Evolutionary conservation across 1,140 invertebrate species (phyloP), one percentile per base, ranked within the genome.

Genomic region (Cataglyphis hispanica): DNA sequence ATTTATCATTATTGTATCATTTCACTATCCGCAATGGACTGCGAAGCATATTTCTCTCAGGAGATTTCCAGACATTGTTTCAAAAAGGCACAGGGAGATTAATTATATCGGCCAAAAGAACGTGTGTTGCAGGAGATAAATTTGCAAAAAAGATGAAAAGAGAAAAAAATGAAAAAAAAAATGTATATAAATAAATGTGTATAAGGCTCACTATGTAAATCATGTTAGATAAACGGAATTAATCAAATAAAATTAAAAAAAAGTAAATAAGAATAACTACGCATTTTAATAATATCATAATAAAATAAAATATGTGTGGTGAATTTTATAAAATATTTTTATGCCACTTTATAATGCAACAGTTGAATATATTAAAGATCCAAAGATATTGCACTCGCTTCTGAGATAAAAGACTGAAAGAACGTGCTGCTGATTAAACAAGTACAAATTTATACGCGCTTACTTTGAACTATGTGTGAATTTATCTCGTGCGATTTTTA

Each of bases 1-100:
- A 83, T 83, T 83, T 81, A 72, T 81, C 50, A 43, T 70, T 27
- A 31, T 70, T 81, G 64, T 70, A 70, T n/a, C 2, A 64, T 19
- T 69, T 40, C n/a, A 50, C 34, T 63, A 34, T 56, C 10, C 10
- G 40, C 76, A 63, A 66, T 72, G 43, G 22, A 31, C 27, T 22
- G 40, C 8, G 64, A 56, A 58, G 37, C 43, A 37, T 72, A 81
- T 22, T 58, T 81, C 37, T 81, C 78, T 53, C 78, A 19, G 25
- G 78, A 31, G 66, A 43, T 13, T 13, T 16, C 27, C 19, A n/a
- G 27, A 40, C 56, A 43, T 37, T 27, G 2, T 27, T 67, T 31
- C 22, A 40, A 40, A 81, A 58, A 46, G 43, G 4, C 37, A 11
- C n/a, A 67, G 37, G 19, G 56, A 72, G 53, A 81, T 81, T 81